phyloP scores from a whole-genome alignment of 2,888 invertebrate genomes.

The Brachypalpus laphriformis region DNA sequence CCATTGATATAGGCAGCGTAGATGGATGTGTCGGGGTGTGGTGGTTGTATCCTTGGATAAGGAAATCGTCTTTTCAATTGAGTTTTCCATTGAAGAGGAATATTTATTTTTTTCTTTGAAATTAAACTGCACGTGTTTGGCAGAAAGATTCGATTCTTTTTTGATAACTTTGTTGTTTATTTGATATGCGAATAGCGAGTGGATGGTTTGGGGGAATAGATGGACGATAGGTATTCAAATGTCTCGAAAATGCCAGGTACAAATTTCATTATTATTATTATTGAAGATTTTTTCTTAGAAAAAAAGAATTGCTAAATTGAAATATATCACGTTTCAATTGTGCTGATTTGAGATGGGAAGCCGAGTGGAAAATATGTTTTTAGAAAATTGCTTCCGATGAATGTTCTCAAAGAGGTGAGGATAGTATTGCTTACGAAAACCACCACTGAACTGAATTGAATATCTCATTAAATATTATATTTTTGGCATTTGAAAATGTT shows the following conservation, averaged over 20 bases:
- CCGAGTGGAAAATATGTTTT: not conserved
- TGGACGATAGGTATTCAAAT: conserved; percentile 9
- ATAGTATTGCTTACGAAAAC: no score
- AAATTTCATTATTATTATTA: not conserved
- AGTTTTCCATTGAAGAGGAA: conserved; percentile 37
- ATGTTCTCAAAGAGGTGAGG: no score
- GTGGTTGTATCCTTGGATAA: conserved; percentile 32
- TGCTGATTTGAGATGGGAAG: not conserved
- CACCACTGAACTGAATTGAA: not conserved
- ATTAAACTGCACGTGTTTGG: conserved; percentile 48
- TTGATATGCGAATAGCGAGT: conserved; percentile 15
- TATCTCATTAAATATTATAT: not conserved
- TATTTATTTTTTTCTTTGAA: not conserved
- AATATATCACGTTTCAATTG: conserved; percentile 44
- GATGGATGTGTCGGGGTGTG: not conserved
- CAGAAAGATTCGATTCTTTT: not conserved
- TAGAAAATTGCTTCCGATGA: not conserved
- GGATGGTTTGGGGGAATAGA: not conserved
- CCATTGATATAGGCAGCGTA: conserved; percentile 12
- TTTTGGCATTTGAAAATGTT: not conserved
- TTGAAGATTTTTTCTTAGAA: not conserved
- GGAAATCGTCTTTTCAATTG: conserved; percentile 51
- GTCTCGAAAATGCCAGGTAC: not conserved
- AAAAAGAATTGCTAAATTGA: conserved; percentile 11
- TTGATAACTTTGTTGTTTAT: conserved; percentile 38